These are phyloP conservation scores for Drosophila kepulauana DNA, from an alignment of 1,140 invertebrate genomes.

Conservation along the genomic window DNA sequence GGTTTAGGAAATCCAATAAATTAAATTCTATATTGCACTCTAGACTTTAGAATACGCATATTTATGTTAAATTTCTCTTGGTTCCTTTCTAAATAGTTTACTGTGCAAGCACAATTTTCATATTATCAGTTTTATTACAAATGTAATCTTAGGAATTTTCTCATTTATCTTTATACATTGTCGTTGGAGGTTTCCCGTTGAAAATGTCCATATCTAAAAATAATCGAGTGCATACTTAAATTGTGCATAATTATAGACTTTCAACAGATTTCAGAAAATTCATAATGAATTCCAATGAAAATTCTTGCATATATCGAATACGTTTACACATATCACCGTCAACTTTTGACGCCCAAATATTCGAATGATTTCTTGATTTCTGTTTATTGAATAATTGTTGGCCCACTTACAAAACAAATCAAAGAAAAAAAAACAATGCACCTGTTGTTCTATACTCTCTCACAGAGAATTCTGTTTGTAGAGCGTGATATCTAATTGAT, in stretches of 20 bases:
- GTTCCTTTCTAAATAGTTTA: too few relatives aligned
- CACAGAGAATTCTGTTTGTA: not conserved
- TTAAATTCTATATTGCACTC: too few relatives aligned
- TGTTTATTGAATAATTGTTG: slow-evolving; percentile 45
- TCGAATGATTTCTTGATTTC: slow-evolving; percentile 7
- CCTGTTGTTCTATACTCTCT: slow-evolving; percentile 26
- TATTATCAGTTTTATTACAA: too few relatives aligned
- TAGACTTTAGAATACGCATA: too few relatives aligned
- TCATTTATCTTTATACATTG: not conserved
- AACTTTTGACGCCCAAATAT: slow-evolving; percentile 25
- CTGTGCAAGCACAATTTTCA: too few relatives aligned
- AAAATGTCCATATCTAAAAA: slow-evolving; percentile 3
- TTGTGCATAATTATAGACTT: slow-evolving; percentile 9
- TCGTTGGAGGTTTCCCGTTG: not conserved
- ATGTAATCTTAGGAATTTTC: too few relatives aligned
- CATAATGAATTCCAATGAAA: slow-evolving; percentile 25
- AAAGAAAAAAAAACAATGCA: slow-evolving; percentile 14
- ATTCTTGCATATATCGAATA: slow-evolving; percentile 24
- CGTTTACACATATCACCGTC: slow-evolving; percentile 19
- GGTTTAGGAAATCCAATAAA: too few relatives aligned
- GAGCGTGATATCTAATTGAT: too few relatives aligned
- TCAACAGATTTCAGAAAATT: slow-evolving; percentile 13
- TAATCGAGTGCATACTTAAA: slow-evolving; percentile 15
- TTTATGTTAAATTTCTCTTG: too few relatives aligned
- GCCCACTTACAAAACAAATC: slow-evolving; percentile 19